These are phyloP conservation scores for Arctocebus calabarensis DNA, from an alignment of 2,797 vertebrate species.

Conservation along the genomic window DNA sequence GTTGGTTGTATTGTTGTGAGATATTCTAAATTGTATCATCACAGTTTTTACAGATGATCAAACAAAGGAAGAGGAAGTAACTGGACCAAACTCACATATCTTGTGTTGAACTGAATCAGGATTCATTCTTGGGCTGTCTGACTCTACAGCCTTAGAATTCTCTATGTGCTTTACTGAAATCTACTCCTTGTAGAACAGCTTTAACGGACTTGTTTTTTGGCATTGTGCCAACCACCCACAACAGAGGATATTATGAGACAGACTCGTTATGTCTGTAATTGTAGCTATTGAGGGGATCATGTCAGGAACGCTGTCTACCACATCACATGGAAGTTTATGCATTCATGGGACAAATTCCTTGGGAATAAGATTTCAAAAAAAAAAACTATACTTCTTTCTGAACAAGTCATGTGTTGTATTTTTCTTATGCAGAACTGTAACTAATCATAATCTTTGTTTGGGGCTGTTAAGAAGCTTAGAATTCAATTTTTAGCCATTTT, in stretches of 20 bases:
- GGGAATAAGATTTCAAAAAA: constrained; percentile 52
- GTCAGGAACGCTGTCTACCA: background rate
- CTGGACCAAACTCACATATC: background rate
- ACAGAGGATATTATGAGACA: background rate
- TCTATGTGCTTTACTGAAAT: background rate
- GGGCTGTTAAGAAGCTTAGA: constrained; percentile 43
- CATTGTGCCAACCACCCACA: background rate
- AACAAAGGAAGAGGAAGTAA: background rate
- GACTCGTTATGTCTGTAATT: background rate
- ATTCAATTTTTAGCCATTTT: constrained; percentile 26
- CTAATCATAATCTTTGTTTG: constrained; percentile 45
- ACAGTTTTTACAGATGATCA: background rate
- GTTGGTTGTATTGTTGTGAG: background rate
- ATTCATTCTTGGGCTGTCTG: background rate
- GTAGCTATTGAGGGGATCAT: background rate
- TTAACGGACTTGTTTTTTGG: constrained; percentile 22
- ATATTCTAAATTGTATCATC: background rate
- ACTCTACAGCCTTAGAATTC: background rate
- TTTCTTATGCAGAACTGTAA: constrained; percentile 57
- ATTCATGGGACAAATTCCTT: constrained; percentile 40
- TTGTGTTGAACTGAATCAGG: background rate
- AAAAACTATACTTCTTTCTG: constrained; percentile 3
- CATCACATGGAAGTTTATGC: background rate
- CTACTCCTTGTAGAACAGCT: background rate
- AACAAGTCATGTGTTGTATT: constrained; percentile 57